Evolutionary conservation across 2,113 vertebrate genomes (phyloP), one percentile per base, ranked within the genome.

Genomic region (Lophochroa leadbeateri): DNA sequence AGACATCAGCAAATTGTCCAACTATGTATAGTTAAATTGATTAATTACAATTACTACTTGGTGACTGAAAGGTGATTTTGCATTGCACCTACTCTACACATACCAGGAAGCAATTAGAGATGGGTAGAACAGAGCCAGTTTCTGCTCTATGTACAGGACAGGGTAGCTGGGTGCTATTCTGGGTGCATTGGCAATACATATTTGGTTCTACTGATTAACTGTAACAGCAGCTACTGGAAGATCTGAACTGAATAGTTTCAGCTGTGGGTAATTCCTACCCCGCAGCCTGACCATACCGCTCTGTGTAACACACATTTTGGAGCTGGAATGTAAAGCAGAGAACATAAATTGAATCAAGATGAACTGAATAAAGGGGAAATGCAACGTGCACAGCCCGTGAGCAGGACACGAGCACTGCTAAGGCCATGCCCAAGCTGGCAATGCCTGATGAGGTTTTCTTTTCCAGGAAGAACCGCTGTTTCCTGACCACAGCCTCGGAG

Each of bases 381-480:
- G 1, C 4, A 17, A 18, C 0, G 7, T 8, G 19, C 55, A 21
- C 18, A 31, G 53, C 29, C 1, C 7, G 2, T 55, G 29, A 19
- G 29, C 53, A 33, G 29, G 31, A 19, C 29, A 55, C 1, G 29
- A 55, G 55, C 33, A 1, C 29, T 29, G 71, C 44, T 13, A 3
- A 1, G 53, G 60, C 8, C 0, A 19, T 1, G 11, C 17, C 82
- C 67, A 7, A 60, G 53, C 57, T 10, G 43, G 2, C 55, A 27
- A 84, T 1, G 44, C 46, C 82, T 74, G 33, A 46, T 0, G 3
- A 1, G 2, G 7, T 6, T 52, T 44, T 49, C 28, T 61, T 52
- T 86, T 91, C 33, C 94, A 98, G 98, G 95, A 98, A 98, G 80
- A 98, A 97, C 49, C 98, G 91, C 81, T 98, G 98, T 19, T 98